Percentiles rank a stretch among this genome's conserved stretches.
phyloP scores from a whole-genome alignment of 2,888 invertebrate species.

The Drosophila austrosaltans region DNA sequence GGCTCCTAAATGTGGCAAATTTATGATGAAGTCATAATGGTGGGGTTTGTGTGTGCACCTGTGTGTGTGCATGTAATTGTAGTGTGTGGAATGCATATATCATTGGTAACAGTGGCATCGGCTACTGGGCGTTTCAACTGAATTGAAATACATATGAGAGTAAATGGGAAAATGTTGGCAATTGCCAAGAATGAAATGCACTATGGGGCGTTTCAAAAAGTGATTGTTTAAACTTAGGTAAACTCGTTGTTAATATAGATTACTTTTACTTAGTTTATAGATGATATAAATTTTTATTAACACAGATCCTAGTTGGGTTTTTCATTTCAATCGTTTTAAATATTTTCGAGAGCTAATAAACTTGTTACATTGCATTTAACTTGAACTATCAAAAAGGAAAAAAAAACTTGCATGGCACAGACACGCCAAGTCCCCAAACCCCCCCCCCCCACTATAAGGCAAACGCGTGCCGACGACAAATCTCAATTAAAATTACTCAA shows the following conservation, averaged over 20 bases:
- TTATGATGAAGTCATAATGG: constrained; percentile 41
- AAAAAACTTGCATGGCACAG: constrained; percentile 17
- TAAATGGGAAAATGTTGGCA: neutral
- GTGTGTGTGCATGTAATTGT: constrained; percentile 4
- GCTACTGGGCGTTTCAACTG: constrained; percentile 20
- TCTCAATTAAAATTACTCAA: constrained; percentile 35
- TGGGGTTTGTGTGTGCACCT: neutral
- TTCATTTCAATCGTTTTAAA: too few relatives aligned
- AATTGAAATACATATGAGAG: neutral
- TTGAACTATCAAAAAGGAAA: neutral
- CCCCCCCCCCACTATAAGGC: neutral
- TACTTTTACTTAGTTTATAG: too few relatives aligned
- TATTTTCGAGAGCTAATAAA: too few relatives aligned
- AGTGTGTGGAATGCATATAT: constrained; percentile 11
- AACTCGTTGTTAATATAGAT: too few relatives aligned
- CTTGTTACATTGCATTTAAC: neutral
- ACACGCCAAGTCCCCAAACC: neutral
- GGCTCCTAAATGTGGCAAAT: constrained; percentile 47
- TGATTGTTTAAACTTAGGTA: too few relatives aligned
- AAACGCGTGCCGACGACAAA: constrained; percentile 19
- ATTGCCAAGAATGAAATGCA: neutral
- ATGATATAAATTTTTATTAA: too few relatives aligned
- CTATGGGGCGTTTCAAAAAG: neutral
- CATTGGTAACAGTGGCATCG: neutral
- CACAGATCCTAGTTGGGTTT: too few relatives aligned